These are phyloP conservation scores for Epinephelus awoara DNA, from an alignment of 2,797 vertebrate species.

Conservation along the genomic window DNA sequence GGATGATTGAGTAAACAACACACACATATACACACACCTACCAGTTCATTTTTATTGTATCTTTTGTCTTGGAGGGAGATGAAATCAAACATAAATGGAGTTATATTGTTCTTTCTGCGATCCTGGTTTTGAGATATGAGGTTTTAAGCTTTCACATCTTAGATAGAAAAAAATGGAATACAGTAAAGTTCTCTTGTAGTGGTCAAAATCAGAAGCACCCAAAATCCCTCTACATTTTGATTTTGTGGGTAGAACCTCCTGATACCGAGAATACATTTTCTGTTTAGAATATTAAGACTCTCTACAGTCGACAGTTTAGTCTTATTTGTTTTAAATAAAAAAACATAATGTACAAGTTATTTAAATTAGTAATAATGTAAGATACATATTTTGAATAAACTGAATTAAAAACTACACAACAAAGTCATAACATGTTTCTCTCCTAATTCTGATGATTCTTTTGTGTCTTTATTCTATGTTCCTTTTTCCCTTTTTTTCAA, in stretches of 20 bases:
- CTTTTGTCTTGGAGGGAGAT: not conserved
- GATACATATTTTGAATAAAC: not conserved
- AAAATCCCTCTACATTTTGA: not conserved
- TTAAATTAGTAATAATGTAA: not conserved
- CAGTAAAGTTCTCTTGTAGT: not conserved
- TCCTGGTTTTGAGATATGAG: not conserved
- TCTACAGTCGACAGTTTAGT: not conserved
- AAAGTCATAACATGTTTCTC: not conserved
- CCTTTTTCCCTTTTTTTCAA: no score
- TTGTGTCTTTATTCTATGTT: not conserved
- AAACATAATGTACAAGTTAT: not conserved
- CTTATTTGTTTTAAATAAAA: not conserved
- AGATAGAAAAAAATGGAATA: not conserved
- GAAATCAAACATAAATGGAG: not conserved
- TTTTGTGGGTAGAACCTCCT: not conserved
- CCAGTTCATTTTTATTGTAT: not conserved
- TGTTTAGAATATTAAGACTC: not conserved
- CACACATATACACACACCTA: slow-evolving; percentile 12
- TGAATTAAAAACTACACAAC: not conserved
- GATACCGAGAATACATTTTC: not conserved
- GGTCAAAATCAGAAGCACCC: not conserved
- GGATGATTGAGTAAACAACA: slow-evolving; percentile 11
- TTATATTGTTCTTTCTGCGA: not conserved
- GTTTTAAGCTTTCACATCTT: not conserved
- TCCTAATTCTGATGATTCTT: not conserved